A percentile compares a stretch with the other conserved stretches of the same genome.
These are phyloP conservation scores for Struthio camelus DNA, from an alignment of 2,113 vertebrate species.

Conservation along the genomic window DNA sequence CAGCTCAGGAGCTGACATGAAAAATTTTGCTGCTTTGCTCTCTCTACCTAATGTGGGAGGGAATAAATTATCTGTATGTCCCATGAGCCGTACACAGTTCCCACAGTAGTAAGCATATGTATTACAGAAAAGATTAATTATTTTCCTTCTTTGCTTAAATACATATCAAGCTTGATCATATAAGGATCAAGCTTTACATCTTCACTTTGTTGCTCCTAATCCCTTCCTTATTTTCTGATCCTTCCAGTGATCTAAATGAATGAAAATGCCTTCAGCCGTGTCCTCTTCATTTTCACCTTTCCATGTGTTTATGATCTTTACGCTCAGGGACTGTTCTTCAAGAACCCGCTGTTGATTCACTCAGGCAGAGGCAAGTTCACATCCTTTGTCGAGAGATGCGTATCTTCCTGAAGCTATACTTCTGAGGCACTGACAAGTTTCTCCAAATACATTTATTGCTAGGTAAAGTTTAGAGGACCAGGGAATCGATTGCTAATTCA, in stretches of 20 bases:
- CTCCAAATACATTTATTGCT: background rate
- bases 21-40: background rate
- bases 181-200: background rate
- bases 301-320: background rate
- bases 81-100: background rate
- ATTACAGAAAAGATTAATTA: background rate
- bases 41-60: background rate
- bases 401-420: background rate
- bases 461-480: background rate
- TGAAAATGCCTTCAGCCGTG: background rate
- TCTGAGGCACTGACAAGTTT: background rate
- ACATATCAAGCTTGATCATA: too few species aligned
- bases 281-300: background rate
- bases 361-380: background rate
- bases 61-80: background rate
- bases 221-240: background rate
- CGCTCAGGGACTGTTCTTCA: background rate
- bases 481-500: background rate
- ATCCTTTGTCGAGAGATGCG: background rate
- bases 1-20: background rate
- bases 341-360: background rate
- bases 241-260: background rate
- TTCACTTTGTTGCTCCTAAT: background rate
- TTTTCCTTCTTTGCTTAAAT: background rate
- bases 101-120: background rate